phyloP scores from a whole-genome alignment of 2,888 invertebrate species.

The Ectobius pallidus region DNA sequence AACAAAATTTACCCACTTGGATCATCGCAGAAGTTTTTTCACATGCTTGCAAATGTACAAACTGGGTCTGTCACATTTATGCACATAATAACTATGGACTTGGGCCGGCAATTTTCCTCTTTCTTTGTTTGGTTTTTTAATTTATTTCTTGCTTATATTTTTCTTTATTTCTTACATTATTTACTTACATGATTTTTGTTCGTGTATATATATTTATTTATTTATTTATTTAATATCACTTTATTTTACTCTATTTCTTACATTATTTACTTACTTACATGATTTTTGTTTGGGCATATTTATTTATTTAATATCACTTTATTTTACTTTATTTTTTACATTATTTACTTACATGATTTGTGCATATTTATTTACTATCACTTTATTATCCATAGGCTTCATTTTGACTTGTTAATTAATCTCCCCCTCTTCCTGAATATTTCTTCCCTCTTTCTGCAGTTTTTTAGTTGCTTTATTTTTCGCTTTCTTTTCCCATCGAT shows the following conservation, averaged over 20 bases:
- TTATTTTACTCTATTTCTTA: not conserved
- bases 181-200: no score
- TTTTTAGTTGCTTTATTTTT: not conserved
- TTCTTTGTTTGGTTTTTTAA: no score
- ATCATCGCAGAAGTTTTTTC: no score
- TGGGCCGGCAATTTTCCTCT: no score
- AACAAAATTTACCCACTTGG: no score
- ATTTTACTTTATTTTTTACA: not conserved
- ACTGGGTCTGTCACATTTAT: no score
- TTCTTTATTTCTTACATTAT: no score
- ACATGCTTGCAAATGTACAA: no score
- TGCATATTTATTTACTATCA: not conserved
- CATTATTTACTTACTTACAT: not conserved
- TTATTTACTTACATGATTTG: not conserved
- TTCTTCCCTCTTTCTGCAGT: not conserved
- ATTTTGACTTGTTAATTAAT: not conserved
- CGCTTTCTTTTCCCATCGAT: not conserved
- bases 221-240: not conserved
- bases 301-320: not conserved
- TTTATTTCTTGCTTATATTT: no score
- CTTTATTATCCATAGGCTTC: not conserved
- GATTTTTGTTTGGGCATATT: no score
- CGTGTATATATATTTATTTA: no score
- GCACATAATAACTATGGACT: no score
- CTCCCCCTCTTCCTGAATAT: not conserved